Conservation (phyloP, 2,888 invertebrate genomes). For the Merodon equestris region DNA sequence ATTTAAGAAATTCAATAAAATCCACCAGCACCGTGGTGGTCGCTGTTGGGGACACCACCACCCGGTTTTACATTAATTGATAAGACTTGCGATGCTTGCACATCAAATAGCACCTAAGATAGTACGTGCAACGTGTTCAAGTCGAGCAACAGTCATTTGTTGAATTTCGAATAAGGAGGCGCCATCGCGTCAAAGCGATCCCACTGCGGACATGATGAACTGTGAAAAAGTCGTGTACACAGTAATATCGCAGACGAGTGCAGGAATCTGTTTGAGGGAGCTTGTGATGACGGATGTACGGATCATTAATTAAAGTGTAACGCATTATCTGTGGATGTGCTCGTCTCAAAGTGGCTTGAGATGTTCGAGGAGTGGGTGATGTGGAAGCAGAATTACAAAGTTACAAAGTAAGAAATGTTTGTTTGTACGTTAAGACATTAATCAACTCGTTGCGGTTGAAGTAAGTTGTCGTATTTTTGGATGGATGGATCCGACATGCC, state of each 20-base stretch:
- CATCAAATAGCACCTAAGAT: not conserved
- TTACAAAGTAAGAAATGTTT: slow-evolving; percentile 23
- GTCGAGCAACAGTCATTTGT: slow-evolving; percentile 19
- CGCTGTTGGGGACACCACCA: not conserved
- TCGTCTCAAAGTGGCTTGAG: not conserved
- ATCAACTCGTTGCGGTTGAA: slow-evolving; percentile 20
- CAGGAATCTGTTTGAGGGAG: not conserved
- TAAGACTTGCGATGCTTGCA: slow-evolving; percentile 3
- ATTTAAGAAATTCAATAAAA: slow-evolving; percentile 21
- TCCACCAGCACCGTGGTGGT: not conserved
- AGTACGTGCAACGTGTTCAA: not conserved
- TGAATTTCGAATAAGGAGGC: slow-evolving; percentile 24
- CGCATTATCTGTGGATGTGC: not conserved
- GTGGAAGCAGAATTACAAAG: not conserved
- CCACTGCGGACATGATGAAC: not conserved
- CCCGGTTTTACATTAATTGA: slow-evolving; percentile 4
- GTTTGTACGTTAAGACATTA: slow-evolving; percentile 18
- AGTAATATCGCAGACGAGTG: slow-evolving; percentile 3
- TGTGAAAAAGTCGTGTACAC: no score
- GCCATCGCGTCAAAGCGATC: slow-evolving; percentile 12
- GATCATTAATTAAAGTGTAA: slow-evolving; percentile 64
- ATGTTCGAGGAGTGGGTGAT: slow-evolving; percentile 3
- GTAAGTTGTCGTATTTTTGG: slow-evolving; percentile 5
- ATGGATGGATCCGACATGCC: not conserved
- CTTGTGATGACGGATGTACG: slow-evolving; percentile 69